Percentiles rank a stretch among this genome's conserved stretches.
phyloP scores from a whole-genome alignment of 2,113 vertebrate species.

The Triplophysa dalaica region DNA sequence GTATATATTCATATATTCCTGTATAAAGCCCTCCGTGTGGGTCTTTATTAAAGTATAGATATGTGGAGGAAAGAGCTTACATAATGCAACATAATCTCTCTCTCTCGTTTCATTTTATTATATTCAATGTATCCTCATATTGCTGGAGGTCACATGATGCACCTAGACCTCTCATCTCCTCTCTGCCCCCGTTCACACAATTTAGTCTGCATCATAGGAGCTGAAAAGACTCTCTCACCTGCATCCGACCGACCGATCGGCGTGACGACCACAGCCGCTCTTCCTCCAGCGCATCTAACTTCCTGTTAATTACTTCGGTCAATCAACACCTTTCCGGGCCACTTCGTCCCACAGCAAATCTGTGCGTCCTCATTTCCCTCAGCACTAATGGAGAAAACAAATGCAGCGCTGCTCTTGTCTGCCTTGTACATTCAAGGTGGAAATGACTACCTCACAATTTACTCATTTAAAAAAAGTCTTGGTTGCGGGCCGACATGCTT shows the following conservation, averaged over 20 bases:
- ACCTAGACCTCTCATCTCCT: background rate
- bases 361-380: background rate
- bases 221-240: background rate
- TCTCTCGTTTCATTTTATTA: background rate
- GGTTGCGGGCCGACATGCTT: too few relatives aligned
- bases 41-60: background rate
- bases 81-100: background rate
- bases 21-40: background rate
- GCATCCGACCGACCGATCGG: background rate
- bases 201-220: background rate
- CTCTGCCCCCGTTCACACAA: background rate
- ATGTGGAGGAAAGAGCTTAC: background rate
- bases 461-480: too few relatives aligned
- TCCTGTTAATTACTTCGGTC: conserved; percentile 31
- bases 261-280: background rate
- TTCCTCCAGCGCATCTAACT: conserved; percentile 9
- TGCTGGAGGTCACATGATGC: background rate
- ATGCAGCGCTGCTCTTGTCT: background rate
- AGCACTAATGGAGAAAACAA: background rate
- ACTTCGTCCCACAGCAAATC: conserved; percentile 14
- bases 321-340: conserved; percentile 29
- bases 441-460: background rate
- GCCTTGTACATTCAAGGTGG: too few relatives aligned
- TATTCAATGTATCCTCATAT: background rate
- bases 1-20: too few relatives aligned